Evolutionary conservation across 92 coral and sea anemone genomes (phyloP).

Genomic region (Blastomussa wellsi): DNA sequence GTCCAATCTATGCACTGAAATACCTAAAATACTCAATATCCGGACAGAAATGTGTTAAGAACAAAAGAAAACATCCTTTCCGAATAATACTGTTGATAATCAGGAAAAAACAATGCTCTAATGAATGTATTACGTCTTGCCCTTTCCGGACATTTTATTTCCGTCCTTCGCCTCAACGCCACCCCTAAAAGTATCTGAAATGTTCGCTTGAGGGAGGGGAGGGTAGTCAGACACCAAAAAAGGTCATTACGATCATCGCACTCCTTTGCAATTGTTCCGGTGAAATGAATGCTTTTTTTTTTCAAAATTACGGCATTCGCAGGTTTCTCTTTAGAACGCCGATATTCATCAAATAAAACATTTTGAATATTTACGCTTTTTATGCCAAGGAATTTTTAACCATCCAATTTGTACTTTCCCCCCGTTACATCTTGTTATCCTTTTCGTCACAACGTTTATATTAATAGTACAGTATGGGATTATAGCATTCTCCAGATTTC

Average conservation of each 20-base stretch:
- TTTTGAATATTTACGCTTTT: too few relatives aligned
- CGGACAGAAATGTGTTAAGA: slow-evolving; percentile 14
- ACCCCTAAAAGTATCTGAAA: background rate
- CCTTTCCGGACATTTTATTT: background rate
- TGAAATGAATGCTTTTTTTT: background rate
- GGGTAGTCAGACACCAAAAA: background rate
- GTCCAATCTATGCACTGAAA: background rate
- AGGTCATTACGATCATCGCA: background rate
- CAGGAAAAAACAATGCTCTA: slow-evolving; percentile 12
- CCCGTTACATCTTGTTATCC: background rate
- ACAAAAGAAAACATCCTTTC: slow-evolving; percentile 6
- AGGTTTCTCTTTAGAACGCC: background rate
- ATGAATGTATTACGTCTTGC: background rate
- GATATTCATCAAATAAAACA: too few relatives aligned
- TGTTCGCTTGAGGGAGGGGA: background rate
- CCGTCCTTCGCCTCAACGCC: background rate
- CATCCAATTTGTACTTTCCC: background rate
- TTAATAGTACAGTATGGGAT: background rate
- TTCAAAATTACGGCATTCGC: background rate
- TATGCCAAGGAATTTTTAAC: too few relatives aligned
- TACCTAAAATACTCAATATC: background rate
- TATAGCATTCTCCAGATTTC: slow-evolving; percentile 5
- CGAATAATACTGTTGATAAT: slow-evolving; percentile 6
- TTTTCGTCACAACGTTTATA: background rate
- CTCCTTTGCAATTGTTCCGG: background rate